phyloP scores from a whole-genome alignment of 2,113 vertebrate genomes.

The Pterocles gutturalis region DNA sequence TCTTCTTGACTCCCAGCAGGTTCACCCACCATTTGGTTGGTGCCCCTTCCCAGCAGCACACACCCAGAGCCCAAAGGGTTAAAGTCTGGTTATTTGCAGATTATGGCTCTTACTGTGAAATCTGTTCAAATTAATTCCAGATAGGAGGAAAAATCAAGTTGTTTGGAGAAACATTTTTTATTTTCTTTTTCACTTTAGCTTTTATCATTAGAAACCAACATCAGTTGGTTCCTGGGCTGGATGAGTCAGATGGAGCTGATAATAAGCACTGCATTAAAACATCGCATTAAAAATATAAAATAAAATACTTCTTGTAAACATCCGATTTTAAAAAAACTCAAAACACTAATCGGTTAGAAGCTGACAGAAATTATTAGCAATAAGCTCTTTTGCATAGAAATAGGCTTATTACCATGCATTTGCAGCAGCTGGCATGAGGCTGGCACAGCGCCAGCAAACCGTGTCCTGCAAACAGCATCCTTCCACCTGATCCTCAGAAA shows the following conservation, averaged over 20 bases:
- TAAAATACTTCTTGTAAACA: constrained; percentile 49
- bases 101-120: not conserved
- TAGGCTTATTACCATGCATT: constrained; percentile 1
- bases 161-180: not conserved
- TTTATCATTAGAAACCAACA: constrained; percentile 22
- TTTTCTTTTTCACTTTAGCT: not conserved
- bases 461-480: not conserved
- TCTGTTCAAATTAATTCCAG: not conserved
- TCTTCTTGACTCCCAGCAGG: not conserved
- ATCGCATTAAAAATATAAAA: not conserved
- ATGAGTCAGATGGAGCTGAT: constrained; percentile 54
- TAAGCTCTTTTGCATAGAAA: constrained; percentile 18
- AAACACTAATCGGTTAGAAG: constrained; percentile 8
- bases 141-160: not conserved
- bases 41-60: not conserved
- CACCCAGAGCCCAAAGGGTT: not conserved
- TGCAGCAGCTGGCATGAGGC: not conserved
- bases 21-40: not conserved
- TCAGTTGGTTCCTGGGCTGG: not conserved
- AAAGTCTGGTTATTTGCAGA: not conserved
- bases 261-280: constrained; percentile 33
- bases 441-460: not conserved
- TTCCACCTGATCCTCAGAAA: not conserved
- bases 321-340: not conserved
- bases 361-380: constrained; percentile 42